phyloP scores from a whole-genome alignment of 2,113 vertebrate species.

The Brachyhypopomus gauderio region DNA sequence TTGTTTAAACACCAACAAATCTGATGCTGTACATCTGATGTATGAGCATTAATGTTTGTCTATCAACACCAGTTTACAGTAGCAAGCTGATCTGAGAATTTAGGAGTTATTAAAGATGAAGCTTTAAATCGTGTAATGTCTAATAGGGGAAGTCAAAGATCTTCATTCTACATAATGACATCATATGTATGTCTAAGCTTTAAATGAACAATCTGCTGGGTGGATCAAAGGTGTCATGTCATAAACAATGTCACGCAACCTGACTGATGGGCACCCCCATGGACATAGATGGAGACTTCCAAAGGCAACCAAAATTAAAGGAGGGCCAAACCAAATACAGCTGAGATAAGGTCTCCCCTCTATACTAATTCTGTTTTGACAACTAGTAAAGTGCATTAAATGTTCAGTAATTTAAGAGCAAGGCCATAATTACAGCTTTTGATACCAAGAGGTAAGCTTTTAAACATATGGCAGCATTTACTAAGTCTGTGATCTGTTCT shows the following conservation, averaged over 20 bases:
- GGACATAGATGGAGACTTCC: background rate
- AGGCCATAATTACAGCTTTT: background rate
- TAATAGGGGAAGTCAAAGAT: background rate
- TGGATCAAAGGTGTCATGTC: background rate
- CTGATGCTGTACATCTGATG: background rate
- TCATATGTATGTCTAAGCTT: background rate
- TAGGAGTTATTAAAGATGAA: background rate
- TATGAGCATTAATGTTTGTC: background rate
- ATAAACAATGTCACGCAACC: slow-evolving; percentile 11
- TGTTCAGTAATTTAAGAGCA: slow-evolving; percentile 3
- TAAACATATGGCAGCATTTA: background rate
- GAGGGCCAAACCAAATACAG: background rate
- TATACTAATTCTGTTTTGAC: slow-evolving; percentile 3
- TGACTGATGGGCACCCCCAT: background rate
- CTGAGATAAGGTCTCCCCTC: background rate
- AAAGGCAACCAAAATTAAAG: background rate
- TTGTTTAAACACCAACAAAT: background rate
- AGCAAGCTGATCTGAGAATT: background rate
- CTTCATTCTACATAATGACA: background rate
- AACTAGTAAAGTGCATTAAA: slow-evolving; percentile 1
- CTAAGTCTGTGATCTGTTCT: slow-evolving; percentile 3
- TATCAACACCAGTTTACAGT: background rate
- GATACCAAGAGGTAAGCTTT: background rate
- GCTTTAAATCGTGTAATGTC: background rate
- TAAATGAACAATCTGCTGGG: slow-evolving; percentile 14